Conservation (phyloP, 2,113 vertebrate species). For the Puntigrus tetrazona region DNA sequence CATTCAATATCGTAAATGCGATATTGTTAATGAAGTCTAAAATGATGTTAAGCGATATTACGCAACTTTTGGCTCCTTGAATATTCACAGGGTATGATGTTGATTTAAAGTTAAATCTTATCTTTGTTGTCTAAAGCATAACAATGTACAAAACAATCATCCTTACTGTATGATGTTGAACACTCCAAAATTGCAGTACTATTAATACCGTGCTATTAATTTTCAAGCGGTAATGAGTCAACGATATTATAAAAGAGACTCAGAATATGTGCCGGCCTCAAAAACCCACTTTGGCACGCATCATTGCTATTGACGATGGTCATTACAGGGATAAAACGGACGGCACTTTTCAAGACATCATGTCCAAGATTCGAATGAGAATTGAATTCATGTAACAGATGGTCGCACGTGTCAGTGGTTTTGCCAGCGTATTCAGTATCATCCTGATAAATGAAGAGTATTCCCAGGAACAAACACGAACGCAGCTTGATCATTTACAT, state of each 20-base stretch:
- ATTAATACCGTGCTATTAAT: no score
- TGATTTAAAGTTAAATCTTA: no score
- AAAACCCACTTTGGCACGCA: background rate
- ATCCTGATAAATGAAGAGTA: background rate
- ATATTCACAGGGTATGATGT: no score
- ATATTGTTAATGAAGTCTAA: no score
- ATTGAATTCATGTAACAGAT: background rate
- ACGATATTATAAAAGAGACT: no score
- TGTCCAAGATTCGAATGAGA: background rate
- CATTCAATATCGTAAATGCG: no score
- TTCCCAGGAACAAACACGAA: background rate
- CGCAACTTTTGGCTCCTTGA: no score
- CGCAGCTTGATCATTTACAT: background rate
- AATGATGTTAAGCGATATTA: no score
- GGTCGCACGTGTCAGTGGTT: background rate
- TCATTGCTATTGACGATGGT: background rate
- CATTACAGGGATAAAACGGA: background rate
- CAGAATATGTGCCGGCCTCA: background rate
- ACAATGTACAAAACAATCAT: background rate
- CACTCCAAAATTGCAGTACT: no score
- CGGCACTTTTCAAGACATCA: background rate
- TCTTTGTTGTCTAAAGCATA: no score
- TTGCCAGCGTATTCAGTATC: background rate
- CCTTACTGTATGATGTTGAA: no score
- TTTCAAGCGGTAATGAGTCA: no score